These are phyloP conservation scores for Gymnoscopelus microlampas DNA, from an alignment of 2,797 vertebrate genomes.

Conservation along the genomic window DNA sequence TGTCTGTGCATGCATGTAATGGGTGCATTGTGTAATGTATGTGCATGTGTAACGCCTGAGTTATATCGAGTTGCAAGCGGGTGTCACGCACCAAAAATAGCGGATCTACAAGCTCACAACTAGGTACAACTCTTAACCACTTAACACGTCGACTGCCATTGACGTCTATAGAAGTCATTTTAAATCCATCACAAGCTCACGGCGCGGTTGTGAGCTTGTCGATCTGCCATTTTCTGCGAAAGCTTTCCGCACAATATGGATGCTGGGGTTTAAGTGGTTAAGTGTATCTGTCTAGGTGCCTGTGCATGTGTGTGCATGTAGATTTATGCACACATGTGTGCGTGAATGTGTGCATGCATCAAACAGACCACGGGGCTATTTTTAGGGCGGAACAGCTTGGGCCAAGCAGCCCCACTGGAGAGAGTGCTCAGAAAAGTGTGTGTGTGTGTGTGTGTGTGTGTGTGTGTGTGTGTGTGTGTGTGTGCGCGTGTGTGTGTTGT, in stretches of 20 bases:
- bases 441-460: constrained; percentile 15
- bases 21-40: background rate
- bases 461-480: background rate
- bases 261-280: too few species aligned
- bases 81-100: background rate
- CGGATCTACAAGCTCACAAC: too few species aligned
- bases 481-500: background rate
- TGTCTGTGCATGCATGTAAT: background rate
- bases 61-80: too few species aligned
- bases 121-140: too few species aligned
- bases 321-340: background rate
- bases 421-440: background rate
- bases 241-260: too few species aligned
- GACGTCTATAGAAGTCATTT: too few species aligned
- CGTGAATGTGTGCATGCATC: constrained; percentile 28
- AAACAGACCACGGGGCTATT: constrained; percentile 67
- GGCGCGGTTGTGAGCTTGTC: too few species aligned
- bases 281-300: too few species aligned
- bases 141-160: too few species aligned
- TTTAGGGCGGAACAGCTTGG: constrained; percentile 76
- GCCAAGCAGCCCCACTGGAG: constrained; percentile 60
- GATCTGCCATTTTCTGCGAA: too few species aligned
- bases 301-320: constrained; percentile 12
- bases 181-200: too few species aligned
- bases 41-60: background rate